A percentile compares a stretch with the other conserved stretches of the same genome.
Evolutionary conservation across 2,113 vertebrate species (phyloP).

Genomic region (Melospiza melodia): DNA sequence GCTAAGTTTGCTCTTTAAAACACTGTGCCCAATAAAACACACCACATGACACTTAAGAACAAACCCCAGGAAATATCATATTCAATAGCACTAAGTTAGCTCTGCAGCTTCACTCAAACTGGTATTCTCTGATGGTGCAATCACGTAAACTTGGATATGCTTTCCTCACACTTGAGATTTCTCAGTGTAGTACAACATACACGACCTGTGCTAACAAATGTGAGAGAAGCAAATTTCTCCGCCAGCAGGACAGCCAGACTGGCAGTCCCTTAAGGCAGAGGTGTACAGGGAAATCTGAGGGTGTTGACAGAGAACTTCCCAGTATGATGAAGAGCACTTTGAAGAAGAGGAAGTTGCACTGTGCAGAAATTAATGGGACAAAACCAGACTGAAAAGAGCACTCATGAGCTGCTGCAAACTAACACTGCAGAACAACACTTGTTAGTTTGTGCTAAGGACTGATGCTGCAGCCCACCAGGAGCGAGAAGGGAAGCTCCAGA

Average conservation of each 20-base stretch:
- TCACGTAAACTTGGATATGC: fast-evolving
- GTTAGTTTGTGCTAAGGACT: no score
- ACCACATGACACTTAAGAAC: not conserved
- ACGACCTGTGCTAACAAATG: fast-evolving
- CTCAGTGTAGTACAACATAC: not conserved
- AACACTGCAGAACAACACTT: not conserved
- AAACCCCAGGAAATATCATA: not conserved
- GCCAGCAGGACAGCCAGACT: not conserved
- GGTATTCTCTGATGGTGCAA: not conserved
- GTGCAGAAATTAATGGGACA: not conserved
- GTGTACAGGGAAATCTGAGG: not conserved
- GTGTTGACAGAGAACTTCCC: not conserved
- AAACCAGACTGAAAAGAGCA: not conserved
- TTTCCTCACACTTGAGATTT: not conserved
- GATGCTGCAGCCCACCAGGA: not conserved
- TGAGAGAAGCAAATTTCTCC: not conserved
- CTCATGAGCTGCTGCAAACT: not conserved
- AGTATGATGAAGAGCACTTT: not conserved
- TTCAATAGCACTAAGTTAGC: not conserved
- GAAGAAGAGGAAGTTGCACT: not conserved
- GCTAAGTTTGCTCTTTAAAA: not conserved
- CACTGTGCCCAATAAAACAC: not conserved
- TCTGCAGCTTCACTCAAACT: not conserved
- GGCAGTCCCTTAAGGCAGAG: not conserved
- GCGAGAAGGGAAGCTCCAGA: not conserved